Base-by-base conservation (phyloP, 2,888 invertebrate species). In the Drosophila prostipennis region DNA sequence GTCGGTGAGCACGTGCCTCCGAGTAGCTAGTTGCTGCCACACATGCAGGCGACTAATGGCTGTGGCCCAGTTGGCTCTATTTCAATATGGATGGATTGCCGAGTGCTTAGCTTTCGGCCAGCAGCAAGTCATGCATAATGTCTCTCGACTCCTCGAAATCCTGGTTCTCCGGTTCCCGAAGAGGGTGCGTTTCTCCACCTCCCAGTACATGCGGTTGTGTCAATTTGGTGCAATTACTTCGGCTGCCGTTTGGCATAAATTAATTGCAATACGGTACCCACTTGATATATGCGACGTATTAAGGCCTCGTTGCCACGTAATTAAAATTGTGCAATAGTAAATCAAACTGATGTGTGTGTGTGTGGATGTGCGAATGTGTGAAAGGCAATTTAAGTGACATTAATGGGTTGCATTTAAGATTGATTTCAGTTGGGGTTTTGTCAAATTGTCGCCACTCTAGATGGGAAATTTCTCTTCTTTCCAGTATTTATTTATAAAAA, bases 191-290 rank as follows among this genome's bases (percentile, higher is more conserved):
- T 32, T 13, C 6, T 7, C 48, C n/a, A 16, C 6, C 16, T 7
- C 45, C 13, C 16, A 19, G 43, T 46, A 19, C 42, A 77, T 84
- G 81, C 53, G 80, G 74, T 74, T 68, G 70, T 78, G 73, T 80
- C 80, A 86, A 83, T 86, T 83, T 75, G 52, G 55, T 64, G 80
- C 80, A 86, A 83, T 83, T 86, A 88, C 77, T 78, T 86, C 55
- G 69, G 52, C 56, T 74, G 77, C 75, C 79, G 71, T 75, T 83
- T 83, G 77, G 78, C 78, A 88, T 83, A 83, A 78, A 83, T 88
- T 88, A 88, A 77, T 82, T 77, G 73, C 80, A 80, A 65, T 72
- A 61, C 63, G 37, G 72, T 57, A 19, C 19, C 54, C 67, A 59
- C 71, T 78, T 87, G 88, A 82, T 80, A 72, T 87, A 78, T 82